These are phyloP conservation scores for Momotus momota DNA, from an alignment of 2,797 vertebrate genomes.

Conservation along the genomic window DNA sequence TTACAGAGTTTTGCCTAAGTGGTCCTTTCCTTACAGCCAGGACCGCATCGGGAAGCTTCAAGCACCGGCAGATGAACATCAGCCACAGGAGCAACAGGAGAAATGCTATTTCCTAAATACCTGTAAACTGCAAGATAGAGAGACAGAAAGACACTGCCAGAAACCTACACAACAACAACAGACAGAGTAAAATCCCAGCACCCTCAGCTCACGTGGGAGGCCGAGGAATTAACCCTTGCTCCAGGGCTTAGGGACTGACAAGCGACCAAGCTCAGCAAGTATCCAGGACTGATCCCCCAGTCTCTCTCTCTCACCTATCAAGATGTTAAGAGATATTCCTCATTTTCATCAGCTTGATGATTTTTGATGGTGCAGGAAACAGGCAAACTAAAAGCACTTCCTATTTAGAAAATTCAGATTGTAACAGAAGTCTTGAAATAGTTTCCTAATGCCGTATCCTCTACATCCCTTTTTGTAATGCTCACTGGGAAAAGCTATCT, in stretches of 20 bases:
- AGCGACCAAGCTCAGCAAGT: not conserved
- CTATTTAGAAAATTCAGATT: not conserved
- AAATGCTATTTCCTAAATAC: not conserved
- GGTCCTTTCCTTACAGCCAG: not conserved
- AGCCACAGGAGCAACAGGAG: not conserved
- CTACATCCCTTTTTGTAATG: not conserved
- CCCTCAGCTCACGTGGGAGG: not conserved
- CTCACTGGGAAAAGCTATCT: not conserved
- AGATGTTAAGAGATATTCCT: not conserved
- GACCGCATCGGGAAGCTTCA: not conserved
- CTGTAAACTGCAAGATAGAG: not conserved
- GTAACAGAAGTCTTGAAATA: not conserved
- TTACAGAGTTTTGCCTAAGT: not conserved
- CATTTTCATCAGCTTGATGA: not conserved
- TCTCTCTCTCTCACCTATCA: not conserved
- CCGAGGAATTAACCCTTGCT: not conserved
- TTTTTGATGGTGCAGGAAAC: not conserved
- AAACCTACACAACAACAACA: not conserved
- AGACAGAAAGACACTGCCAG: not conserved
- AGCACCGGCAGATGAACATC: not conserved
- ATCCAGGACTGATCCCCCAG: not conserved
- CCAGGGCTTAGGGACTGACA: not conserved
- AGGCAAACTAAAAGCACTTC: not conserved
- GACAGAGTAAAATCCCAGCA: not conserved
- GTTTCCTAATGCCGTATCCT: not conserved